phyloP scores from a whole-genome alignment of 2,113 vertebrate genomes.

The Heterotilapia buettikoferi region DNA sequence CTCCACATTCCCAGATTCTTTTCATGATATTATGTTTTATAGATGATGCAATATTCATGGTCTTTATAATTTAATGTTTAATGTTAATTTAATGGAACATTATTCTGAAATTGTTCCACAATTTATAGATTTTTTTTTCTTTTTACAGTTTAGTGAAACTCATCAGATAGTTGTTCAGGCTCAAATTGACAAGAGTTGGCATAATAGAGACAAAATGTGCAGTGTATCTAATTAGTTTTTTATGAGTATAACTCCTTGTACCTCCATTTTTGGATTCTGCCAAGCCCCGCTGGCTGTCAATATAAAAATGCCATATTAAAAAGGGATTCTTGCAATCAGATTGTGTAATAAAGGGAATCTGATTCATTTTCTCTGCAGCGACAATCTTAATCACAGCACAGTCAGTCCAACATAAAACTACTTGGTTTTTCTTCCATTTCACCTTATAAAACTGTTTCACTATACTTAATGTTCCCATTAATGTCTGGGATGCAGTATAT shows the following conservation, averaged over 20 bases:
- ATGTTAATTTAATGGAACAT: neutral
- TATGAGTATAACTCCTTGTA: neutral
- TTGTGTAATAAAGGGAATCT: neutral
- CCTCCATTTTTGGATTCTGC: neutral
- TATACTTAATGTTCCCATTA: neutral
- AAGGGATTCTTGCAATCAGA: neutral
- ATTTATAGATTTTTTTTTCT: neutral
- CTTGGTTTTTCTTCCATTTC: neutral
- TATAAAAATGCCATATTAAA: neutral
- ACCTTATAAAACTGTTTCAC: neutral
- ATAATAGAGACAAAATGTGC: neutral
- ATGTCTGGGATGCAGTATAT: neutral
- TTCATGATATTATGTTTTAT: neutral
- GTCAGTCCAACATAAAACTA: neutral
- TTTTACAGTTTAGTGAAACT: neutral
- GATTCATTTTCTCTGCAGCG: neutral
- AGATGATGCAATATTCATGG: neutral
- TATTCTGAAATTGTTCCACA: neutral
- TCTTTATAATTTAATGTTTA: neutral
- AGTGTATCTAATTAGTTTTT: neutral
- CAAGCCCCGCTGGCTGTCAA: neutral
- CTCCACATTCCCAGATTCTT: neutral
- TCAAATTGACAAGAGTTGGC: neutral
- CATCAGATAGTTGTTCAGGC: neutral
- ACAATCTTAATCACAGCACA: neutral